Percentiles rank a stretch among this genome's conserved stretches.
These are phyloP conservation scores for Cherax quadricarinatus DNA, from an alignment of 1,140 invertebrate species.

Conservation along the genomic window DNA sequence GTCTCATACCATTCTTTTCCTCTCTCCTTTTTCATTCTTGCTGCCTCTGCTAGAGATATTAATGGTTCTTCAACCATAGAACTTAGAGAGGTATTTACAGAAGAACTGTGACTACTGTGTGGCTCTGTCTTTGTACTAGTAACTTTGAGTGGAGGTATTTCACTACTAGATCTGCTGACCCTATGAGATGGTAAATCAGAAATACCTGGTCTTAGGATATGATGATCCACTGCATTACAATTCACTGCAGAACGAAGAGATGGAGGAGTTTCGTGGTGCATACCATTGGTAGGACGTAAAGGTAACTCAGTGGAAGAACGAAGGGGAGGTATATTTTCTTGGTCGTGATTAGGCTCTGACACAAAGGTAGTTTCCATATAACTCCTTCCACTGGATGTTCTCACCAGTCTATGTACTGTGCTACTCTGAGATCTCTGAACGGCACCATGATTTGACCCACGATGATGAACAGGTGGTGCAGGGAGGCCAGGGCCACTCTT, in stretches of 20 bases:
- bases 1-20: conserved; percentile 88
- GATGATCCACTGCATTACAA: conserved; percentile 47
- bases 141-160: conserved; percentile 70
- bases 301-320: conserved; percentile 53
- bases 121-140: conserved; percentile 48
- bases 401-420: conserved; percentile 67
- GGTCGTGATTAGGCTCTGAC: conserved; percentile 64
- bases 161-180: conserved; percentile 65
- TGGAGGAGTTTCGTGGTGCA: conserved; percentile 48
- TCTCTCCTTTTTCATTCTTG: conserved; percentile 73
- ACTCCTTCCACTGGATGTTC: conserved; percentile 71
- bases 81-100: conserved; percentile 47
- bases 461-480: conserved; percentile 58
- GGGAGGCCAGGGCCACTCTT: conserved; percentile 64
- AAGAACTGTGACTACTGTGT: conserved; percentile 46
- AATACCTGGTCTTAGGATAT: conserved; percentile 29
- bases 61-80: conserved; percentile 65
- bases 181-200: conserved; percentile 62
- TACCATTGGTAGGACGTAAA: conserved; percentile 61
- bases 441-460: conserved; percentile 44
- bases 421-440: conserved; percentile 64
- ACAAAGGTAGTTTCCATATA: conserved; percentile 73
- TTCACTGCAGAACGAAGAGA: conserved; percentile 50
- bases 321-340: conserved; percentile 73
- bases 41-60: conserved; percentile 71